These are phyloP conservation scores for Polyploca ridens DNA, from an alignment of 2,888 invertebrate genomes.

Conservation along the genomic window DNA sequence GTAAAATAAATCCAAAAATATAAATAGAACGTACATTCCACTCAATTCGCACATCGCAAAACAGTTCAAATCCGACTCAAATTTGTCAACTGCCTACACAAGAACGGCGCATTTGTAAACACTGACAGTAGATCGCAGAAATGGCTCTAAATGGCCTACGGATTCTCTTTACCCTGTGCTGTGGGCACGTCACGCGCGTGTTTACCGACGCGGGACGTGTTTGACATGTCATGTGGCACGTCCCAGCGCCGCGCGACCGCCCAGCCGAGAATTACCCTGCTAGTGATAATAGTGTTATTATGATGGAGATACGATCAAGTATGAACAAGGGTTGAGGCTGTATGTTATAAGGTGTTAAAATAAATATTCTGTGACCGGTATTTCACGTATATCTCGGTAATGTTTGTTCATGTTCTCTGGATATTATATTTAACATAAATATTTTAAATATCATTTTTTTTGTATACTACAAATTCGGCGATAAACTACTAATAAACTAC, in stretches of 20 bases:
- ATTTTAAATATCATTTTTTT: no score
- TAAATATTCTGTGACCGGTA: no score
- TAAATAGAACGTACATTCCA: background rate
- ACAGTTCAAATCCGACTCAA: background rate
- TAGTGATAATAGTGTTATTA: background rate
- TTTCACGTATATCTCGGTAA: no score
- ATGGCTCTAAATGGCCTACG: conserved; percentile 4
- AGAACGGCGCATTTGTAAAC: conserved; percentile 4
- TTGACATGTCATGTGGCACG: conserved; percentile 1
- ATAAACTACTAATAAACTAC: no score
- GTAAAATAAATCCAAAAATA: no score
- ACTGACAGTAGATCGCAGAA: background rate
- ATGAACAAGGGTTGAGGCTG: background rate
- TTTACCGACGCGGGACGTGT: conserved; percentile 16
- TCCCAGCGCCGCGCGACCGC: conserved; percentile 2
- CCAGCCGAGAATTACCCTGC: background rate
- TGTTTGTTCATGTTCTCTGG: no score
- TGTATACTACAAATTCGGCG: no score
- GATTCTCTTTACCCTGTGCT: conserved; percentile 6
- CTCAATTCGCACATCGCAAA: background rate
- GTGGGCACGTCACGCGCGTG: conserved; percentile 18
- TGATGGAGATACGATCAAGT: conserved; percentile 2
- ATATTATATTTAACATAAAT: no score
- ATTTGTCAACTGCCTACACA: background rate
- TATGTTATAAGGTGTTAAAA: no score